These are phyloP conservation scores for Panthera leo DNA, from an alignment of 2,113 vertebrate genomes.

Conservation along the genomic window DNA sequence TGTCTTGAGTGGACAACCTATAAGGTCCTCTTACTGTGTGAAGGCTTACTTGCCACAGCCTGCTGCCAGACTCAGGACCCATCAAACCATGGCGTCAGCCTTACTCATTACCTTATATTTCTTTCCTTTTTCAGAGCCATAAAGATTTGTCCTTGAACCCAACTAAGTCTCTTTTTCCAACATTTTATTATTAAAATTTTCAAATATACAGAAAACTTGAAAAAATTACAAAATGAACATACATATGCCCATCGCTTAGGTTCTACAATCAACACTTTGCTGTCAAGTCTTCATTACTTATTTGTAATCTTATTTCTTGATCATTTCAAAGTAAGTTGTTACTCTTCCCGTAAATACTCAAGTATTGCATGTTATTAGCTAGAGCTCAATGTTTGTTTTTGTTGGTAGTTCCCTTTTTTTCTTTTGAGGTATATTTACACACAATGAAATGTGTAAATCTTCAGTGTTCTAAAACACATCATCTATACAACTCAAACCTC, in stretches of 20 bases:
- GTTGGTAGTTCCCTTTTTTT: conserved; percentile 1
- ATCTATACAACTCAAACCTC: background rate
- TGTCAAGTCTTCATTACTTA: background rate
- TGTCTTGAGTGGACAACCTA: background rate
- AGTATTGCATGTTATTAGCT: background rate
- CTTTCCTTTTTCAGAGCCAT: background rate
- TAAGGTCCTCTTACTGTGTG: background rate
- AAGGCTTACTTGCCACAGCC: background rate
- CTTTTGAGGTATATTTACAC: background rate
- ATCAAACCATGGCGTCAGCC: background rate
- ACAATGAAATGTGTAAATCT: background rate
- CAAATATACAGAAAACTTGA: background rate
- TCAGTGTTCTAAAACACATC: background rate
- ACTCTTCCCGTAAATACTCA: background rate
- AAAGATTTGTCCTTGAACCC: conserved; percentile 9
- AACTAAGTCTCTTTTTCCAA: background rate
- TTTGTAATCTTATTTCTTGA: conserved; percentile 28
- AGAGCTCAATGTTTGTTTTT: background rate
- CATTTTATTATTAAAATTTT: conserved; percentile 29
- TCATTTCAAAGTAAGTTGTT: background rate
- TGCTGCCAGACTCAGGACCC: background rate
- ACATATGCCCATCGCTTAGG: background rate
- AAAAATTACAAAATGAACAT: background rate
- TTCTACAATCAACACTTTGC: background rate
- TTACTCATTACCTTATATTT: conserved; percentile 16